These are phyloP conservation scores for Melanotaenia boesemani DNA, from an alignment of 2,797 vertebrate species.

Conservation along the genomic window DNA sequence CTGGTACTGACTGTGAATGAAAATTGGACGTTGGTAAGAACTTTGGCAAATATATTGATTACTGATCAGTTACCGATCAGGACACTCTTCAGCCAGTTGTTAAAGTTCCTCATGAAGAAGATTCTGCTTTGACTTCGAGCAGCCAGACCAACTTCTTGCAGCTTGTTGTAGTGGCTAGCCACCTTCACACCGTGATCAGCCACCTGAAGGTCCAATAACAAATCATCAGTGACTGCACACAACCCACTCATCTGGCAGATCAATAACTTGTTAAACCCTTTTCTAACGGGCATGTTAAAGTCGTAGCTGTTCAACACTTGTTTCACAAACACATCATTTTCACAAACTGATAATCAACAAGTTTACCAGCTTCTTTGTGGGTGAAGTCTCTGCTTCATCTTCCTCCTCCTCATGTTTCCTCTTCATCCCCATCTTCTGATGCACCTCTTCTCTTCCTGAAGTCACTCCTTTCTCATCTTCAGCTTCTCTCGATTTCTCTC, in stretches of 20 bases:
- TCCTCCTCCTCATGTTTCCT: constrained; percentile 35
- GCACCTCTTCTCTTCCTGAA: not conserved
- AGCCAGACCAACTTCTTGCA: constrained; percentile 92
- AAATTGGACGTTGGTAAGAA: not conserved
- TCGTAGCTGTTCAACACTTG: not conserved
- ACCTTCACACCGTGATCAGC: constrained; percentile 87
- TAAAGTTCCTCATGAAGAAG: constrained; percentile 97
- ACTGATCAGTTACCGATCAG: constrained; percentile 87
- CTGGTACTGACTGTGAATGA: not conserved
- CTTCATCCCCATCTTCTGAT: constrained; percentile 19
- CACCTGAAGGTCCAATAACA: constrained; percentile 31
- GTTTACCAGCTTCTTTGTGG: constrained; percentile 35
- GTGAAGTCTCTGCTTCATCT: constrained; percentile 3
- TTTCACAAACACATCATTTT: not conserved
- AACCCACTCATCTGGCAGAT: not conserved
- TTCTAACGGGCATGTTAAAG: not conserved
- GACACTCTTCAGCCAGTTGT: constrained; percentile 98
- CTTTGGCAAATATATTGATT: not conserved
- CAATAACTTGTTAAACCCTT: not conserved
- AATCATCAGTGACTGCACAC: not conserved
- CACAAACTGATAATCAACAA: not conserved
- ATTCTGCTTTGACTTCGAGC: constrained; percentile 93
- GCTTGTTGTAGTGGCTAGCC: constrained; percentile 93
- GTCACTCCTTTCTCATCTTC: not conserved
- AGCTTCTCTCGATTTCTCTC: not conserved